These are phyloP conservation scores for Avahi laniger DNA, from an alignment of 2,797 vertebrate genomes.

Conservation along the genomic window DNA sequence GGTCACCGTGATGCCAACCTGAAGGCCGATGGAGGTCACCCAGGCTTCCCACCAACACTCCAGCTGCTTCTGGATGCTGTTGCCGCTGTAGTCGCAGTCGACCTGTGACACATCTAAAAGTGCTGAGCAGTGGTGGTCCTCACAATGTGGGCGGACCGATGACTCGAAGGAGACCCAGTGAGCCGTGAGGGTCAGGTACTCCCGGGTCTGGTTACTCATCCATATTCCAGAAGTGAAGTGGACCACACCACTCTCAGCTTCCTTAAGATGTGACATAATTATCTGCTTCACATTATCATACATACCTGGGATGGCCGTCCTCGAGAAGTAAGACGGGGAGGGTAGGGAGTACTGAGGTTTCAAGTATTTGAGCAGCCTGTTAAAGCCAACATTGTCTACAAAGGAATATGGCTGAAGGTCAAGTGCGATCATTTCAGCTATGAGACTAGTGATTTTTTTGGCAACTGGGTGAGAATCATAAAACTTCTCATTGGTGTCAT, in stretches of 20 bases:
- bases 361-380: constrained; percentile 95
- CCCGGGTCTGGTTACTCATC: constrained; percentile 96
- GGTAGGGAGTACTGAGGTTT: constrained; percentile 97
- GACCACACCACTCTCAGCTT: constrained; percentile 94
- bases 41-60: constrained; percentile 98
- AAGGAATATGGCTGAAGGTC: constrained; percentile 98
- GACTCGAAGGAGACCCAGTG: constrained; percentile 97
- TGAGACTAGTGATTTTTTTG: constrained; percentile 98
- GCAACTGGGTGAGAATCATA: constrained; percentile 95
- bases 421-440: constrained; percentile 99
- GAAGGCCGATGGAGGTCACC: constrained; percentile 94
- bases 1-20: constrained; percentile 95
- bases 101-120: constrained; percentile 94
- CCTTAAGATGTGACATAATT: constrained; percentile 93
- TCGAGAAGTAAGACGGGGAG: constrained; percentile 95
- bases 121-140: constrained; percentile 96
- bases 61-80: constrained; percentile 95
- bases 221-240: constrained; percentile 98
- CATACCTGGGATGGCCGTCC: constrained; percentile 98
- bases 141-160: constrained; percentile 90
- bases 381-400: constrained; percentile 96
- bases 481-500: constrained; percentile 90
- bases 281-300: constrained; percentile 94
- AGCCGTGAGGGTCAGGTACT: constrained; percentile 96
- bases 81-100: constrained; percentile 93